Conservation (phyloP, 1,140 invertebrate genomes). For the Penaeus vannamei region DNA sequence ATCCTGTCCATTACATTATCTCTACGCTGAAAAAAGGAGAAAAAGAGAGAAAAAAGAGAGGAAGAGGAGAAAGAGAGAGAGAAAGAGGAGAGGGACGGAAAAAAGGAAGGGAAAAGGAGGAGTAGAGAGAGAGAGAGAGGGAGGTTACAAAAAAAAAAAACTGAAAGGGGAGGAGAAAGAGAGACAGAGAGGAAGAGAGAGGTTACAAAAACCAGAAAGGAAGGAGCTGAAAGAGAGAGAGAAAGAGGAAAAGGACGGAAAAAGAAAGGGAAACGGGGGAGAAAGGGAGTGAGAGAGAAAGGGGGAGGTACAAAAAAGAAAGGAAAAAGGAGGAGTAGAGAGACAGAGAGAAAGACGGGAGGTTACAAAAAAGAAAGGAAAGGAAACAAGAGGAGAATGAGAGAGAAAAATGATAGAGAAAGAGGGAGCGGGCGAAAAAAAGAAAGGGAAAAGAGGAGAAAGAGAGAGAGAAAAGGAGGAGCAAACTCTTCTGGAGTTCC, state of each 20-base stretch:
- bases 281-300: background rate
- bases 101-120: no score
- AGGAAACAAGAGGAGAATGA: background rate
- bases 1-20: no score
- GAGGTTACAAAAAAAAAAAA: no score
- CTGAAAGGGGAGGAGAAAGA: no score
- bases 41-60: no score
- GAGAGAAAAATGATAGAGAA: background rate
- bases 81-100: no score
- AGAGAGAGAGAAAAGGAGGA: conserved; percentile 1
- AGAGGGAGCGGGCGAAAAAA: background rate
- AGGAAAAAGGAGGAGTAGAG: background rate
- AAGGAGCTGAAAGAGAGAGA: background rate
- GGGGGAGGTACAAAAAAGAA: conserved; percentile 1
- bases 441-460: background rate
- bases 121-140: no score
- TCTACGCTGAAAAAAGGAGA: no score
- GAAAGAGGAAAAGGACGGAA: background rate
- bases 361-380: background rate
- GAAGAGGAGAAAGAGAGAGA: no score
- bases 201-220: background rate
- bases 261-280: background rate
- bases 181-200: no score
- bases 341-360: conserved; percentile 9
- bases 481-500: no score